Evolutionary conservation across 2,797 vertebrate genomes (phyloP).

Genomic region (Taenioides sp.): DNA sequence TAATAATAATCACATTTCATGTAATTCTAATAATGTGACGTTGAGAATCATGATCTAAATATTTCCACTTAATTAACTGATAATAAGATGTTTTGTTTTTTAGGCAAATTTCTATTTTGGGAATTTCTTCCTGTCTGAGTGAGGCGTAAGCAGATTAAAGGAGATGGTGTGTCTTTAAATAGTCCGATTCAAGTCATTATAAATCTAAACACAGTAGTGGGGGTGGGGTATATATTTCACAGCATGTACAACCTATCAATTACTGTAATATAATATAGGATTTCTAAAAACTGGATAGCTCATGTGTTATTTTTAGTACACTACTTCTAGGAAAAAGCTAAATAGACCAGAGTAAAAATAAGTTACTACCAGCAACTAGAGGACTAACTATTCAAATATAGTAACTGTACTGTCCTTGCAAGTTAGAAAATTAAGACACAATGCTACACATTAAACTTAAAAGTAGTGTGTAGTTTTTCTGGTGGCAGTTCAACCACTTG

Average conservation of each 20-base stretch:
- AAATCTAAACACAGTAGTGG: slow-evolving; percentile 29
- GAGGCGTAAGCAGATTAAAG: slow-evolving; percentile 69
- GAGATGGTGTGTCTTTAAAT: slow-evolving; percentile 61
- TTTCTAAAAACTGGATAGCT: slow-evolving; percentile 15
- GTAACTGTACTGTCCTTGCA: too few species aligned
- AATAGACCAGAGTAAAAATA: background rate
- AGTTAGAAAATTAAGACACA: too few species aligned
- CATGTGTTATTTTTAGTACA: slow-evolving; percentile 22
- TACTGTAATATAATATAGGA: background rate
- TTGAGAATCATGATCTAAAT: background rate
- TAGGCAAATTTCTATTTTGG: slow-evolving; percentile 59
- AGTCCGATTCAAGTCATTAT: slow-evolving; percentile 34
- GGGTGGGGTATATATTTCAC: background rate
- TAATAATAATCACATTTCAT: too few species aligned
- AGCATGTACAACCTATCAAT: background rate
- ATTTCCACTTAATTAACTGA: background rate
- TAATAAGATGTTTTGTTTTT: slow-evolving; percentile 35
- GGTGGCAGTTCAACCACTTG: too few species aligned
- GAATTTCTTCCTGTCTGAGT: slow-evolving; percentile 59
- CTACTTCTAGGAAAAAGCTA: slow-evolving; percentile 24
- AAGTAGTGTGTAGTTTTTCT: too few species aligned
- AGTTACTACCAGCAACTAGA: background rate
- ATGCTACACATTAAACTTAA: too few species aligned
- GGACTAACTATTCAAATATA: too few species aligned
- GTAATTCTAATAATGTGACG: background rate